These are phyloP conservation scores for Bovichtus variegatus DNA, from an alignment of 2,797 vertebrate genomes.

Conservation along the genomic window DNA sequence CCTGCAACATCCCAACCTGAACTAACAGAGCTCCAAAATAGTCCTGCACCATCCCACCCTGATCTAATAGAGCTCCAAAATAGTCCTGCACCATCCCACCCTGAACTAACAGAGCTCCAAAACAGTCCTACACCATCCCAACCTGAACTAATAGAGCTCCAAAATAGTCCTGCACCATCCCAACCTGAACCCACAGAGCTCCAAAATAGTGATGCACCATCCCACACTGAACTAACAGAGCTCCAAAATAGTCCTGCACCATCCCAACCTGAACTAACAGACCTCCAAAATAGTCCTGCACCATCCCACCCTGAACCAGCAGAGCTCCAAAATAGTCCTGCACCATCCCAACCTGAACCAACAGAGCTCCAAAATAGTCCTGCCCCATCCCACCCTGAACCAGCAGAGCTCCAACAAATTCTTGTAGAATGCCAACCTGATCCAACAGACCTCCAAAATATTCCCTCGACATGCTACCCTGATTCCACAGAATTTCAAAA, in stretches of 20 bases:
- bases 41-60: background rate
- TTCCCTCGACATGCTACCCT: background rate
- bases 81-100: background rate
- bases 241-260: background rate
- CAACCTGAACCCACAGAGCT: background rate
- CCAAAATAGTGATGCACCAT: background rate
- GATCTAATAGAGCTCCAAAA: background rate
- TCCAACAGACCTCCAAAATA: background rate
- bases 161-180: background rate
- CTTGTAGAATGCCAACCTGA: background rate
- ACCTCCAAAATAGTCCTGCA: background rate
- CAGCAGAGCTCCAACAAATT: background rate
- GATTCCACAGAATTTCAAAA: background rate
- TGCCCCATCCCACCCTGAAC: rapidly evolving
- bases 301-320: rapidly evolving
- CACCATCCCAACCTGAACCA: rapidly evolving
- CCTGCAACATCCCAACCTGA: background rate
- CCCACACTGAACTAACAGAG: background rate
- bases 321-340: background rate
- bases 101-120: background rate
- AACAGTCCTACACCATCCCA: background rate
- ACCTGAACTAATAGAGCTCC: background rate
- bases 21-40: slow-evolving; percentile 1
- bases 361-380: background rate
- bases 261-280: background rate